These are phyloP conservation scores for Poecile montanus DNA, from an alignment of 2,797 vertebrate species.

Conservation along the genomic window DNA sequence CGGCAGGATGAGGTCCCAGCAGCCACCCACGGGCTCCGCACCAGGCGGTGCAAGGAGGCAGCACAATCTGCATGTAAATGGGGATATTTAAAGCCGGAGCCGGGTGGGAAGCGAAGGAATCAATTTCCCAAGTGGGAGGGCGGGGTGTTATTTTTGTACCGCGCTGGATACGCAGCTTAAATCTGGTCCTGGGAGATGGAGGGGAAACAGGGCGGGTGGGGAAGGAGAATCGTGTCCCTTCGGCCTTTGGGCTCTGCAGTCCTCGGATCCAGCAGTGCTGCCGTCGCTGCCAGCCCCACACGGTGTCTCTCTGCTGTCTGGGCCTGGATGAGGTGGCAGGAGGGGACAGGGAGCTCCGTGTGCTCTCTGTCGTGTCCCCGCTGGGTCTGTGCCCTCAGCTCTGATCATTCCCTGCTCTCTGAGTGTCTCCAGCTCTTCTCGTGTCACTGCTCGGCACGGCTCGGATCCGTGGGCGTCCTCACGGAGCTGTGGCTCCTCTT, in stretches of 20 bases:
- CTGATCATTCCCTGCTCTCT: fast-evolving
- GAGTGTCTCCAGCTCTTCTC: fast-evolving
- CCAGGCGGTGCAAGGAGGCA: not conserved
- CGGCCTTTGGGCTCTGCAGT: fast-evolving
- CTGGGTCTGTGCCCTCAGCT: fast-evolving
- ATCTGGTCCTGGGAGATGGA: not conserved
- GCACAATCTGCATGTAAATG: slow-evolving; percentile 55
- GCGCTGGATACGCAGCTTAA: slow-evolving; percentile 30
- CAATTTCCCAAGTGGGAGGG: slow-evolving; percentile 64
- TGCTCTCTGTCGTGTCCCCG: fast-evolving
- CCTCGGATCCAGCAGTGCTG: fast-evolving
- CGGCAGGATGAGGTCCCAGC: not conserved
- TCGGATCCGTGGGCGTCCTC: not conserved
- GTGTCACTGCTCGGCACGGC: fast-evolving
- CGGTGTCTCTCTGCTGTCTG: fast-evolving
- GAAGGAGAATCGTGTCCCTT: not conserved
- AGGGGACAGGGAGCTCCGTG: not conserved
- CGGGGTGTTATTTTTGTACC: slow-evolving; percentile 54
- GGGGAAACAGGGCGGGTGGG: not conserved
- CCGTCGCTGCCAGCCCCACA: fast-evolving
- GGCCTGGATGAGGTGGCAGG: not conserved
- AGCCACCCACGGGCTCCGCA: not conserved
- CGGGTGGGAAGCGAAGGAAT: slow-evolving; percentile 61
- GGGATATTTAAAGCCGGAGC: slow-evolving; percentile 70
- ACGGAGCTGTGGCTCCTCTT: not conserved